Evolutionary conservation across 2,113 vertebrate species (phyloP).

Genomic region (Alethe castanea): DNA sequence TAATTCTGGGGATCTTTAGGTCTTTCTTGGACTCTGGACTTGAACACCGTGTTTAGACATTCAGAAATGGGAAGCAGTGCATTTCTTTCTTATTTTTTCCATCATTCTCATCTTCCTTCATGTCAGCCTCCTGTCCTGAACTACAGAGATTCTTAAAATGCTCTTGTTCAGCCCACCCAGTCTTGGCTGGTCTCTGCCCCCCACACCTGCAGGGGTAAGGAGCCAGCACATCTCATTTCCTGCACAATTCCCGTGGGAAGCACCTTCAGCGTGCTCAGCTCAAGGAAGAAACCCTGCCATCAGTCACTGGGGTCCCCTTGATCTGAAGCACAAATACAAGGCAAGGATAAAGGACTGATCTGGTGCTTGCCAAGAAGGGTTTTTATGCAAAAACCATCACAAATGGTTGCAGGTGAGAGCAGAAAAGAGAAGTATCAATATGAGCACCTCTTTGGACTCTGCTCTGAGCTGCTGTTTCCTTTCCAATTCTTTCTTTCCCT

Average conservation of each 20-base stretch:
- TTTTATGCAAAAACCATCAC: accelerated
- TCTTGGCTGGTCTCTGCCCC: neutral
- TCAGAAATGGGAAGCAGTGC: neutral
- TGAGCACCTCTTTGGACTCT: neutral
- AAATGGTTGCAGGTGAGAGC: neutral
- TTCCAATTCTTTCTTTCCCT: neutral
- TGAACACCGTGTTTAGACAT: neutral
- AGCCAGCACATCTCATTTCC: neutral
- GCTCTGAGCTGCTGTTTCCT: neutral
- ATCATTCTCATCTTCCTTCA: neutral
- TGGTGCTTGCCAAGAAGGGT: neutral
- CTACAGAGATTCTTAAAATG: neutral
- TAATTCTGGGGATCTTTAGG: neutral
- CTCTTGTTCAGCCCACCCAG: neutral
- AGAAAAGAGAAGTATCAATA: neutral
- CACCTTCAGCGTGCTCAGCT: neutral
- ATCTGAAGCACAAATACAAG: neutral
- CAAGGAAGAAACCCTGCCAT: neutral
- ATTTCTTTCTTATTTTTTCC: neutral
- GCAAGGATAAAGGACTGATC: neutral
- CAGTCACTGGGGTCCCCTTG: neutral
- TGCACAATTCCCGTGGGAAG: neutral
- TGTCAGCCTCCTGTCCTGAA: neutral
- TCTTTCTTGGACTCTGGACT: neutral
- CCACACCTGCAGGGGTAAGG: neutral